These are phyloP conservation scores for Hecatera dysodea DNA, from an alignment of 2,888 invertebrate species.

Conservation along the genomic window DNA sequence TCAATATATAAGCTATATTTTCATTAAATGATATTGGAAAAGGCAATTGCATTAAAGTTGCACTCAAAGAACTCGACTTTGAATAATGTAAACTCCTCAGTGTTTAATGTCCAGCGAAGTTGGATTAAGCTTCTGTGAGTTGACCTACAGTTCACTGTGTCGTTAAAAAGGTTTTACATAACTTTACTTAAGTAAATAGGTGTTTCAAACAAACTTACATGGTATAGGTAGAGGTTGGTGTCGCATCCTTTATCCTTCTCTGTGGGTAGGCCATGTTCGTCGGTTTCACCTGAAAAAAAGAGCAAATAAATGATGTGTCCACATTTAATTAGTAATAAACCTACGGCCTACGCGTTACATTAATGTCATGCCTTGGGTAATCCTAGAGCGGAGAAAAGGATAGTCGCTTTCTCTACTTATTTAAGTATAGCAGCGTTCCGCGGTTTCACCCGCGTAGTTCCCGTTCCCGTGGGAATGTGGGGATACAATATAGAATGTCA, in stretches of 20 bases:
- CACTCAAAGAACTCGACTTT: conserved; percentile 25
- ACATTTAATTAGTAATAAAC: conserved; percentile 19
- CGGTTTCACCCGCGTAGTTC: no score
- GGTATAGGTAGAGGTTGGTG: conserved; percentile 96
- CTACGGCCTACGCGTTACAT: not conserved
- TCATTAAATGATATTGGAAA: not conserved
- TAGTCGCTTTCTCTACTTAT: no score
- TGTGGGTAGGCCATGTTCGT: conserved; percentile 92
- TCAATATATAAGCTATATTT: no score
- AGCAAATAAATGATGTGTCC: conserved; percentile 41
- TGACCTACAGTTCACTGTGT: not conserved
- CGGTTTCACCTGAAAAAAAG: conserved; percentile 92
- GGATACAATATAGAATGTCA: no score
- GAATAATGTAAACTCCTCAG: conserved; percentile 43
- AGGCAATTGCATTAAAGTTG: conserved; percentile 22
- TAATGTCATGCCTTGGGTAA: not conserved
- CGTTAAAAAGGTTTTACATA: conserved; percentile 48
- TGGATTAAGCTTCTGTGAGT: conserved; percentile 39
- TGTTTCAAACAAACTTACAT: conserved; percentile 89
- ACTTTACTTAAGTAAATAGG: conserved; percentile 48
- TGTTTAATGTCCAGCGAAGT: conserved; percentile 35
- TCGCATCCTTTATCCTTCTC: conserved; percentile 95
- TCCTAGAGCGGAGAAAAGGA: not conserved
- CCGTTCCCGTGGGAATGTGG: no score
- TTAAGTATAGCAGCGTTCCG: no score